A percentile compares a stretch with the other conserved stretches of the same genome.
Conservation (phyloP, 1,140 invertebrate genomes). For the Meteorus sp. region DNA sequence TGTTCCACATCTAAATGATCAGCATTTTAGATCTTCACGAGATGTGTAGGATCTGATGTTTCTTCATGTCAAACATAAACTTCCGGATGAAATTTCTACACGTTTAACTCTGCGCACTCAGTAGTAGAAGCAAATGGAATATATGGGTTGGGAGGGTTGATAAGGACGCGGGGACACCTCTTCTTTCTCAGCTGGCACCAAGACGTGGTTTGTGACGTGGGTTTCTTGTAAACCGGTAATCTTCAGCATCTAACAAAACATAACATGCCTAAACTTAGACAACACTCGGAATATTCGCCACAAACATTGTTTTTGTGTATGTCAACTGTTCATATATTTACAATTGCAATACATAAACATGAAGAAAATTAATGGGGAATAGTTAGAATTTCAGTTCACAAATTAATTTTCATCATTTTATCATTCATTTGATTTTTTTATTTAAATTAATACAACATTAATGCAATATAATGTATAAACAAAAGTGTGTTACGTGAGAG, state of each 20-base stretch:
- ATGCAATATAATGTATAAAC: too few relatives aligned
- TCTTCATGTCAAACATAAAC: constrained; percentile 19
- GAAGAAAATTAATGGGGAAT: too few relatives aligned
- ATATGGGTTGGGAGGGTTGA: constrained; percentile 27
- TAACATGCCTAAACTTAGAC: constrained; percentile 15
- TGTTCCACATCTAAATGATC: constrained; percentile 1
- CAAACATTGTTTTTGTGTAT: too few relatives aligned
- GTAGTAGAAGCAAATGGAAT: constrained; percentile 16
- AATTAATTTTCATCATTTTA: too few relatives aligned
- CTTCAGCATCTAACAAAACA: constrained; percentile 48
- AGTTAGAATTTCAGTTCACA: too few relatives aligned
- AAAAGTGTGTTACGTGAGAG: too few relatives aligned
- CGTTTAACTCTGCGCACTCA: not conserved
- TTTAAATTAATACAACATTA: too few relatives aligned
- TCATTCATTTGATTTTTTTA: too few relatives aligned
- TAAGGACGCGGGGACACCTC: constrained; percentile 34
- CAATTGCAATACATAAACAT: too few relatives aligned
- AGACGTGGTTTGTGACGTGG: constrained; percentile 17
- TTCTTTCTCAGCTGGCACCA: constrained; percentile 30
- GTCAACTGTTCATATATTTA: not conserved
- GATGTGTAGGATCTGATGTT: constrained; percentile 2
- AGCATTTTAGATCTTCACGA: not conserved
- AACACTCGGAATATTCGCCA: constrained; percentile 16
- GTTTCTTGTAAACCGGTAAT: constrained; percentile 47
- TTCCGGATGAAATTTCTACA: constrained; percentile 12